phyloP scores from a whole-genome alignment of 2,797 vertebrate genomes.

The Pseudopleuronectes americanus region DNA sequence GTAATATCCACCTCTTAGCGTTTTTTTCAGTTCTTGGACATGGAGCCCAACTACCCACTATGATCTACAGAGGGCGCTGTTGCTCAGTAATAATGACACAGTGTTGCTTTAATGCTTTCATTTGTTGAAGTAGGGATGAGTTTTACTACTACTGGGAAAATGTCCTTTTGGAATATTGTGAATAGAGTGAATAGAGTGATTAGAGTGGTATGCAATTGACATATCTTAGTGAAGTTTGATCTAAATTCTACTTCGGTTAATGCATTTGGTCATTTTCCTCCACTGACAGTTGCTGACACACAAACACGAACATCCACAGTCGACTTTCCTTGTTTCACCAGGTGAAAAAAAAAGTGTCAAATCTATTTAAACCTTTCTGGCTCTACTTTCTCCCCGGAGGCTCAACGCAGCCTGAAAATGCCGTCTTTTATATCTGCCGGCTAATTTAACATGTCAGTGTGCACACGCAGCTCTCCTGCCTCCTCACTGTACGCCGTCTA shows the following conservation, averaged over 20 bases:
- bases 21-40: no score
- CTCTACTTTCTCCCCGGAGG: conserved; percentile 29
- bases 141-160: no score
- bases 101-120: no score
- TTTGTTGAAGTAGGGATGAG: no score
- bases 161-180: no score
- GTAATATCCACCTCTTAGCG: no score
- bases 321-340: conserved; percentile 3
- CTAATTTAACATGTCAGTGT: conserved; percentile 55
- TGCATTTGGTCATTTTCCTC: neutral
- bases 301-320: neutral
- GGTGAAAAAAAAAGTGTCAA: conserved; percentile 3
- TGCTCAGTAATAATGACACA: no score
- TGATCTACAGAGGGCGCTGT: no score
- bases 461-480: conserved; percentile 41
- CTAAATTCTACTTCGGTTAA: no score
- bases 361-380: conserved; percentile 34
- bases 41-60: no score
- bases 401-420: conserved; percentile 27
- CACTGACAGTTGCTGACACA: conserved; percentile 6
- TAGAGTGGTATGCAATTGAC: no score
- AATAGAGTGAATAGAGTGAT: neutral
- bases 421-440: conserved; percentile 32
- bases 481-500: conserved; percentile 33
- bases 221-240: no score